Evolutionary conservation across 2,888 invertebrate genomes (phyloP).

Genomic region (Phasia obesa): DNA sequence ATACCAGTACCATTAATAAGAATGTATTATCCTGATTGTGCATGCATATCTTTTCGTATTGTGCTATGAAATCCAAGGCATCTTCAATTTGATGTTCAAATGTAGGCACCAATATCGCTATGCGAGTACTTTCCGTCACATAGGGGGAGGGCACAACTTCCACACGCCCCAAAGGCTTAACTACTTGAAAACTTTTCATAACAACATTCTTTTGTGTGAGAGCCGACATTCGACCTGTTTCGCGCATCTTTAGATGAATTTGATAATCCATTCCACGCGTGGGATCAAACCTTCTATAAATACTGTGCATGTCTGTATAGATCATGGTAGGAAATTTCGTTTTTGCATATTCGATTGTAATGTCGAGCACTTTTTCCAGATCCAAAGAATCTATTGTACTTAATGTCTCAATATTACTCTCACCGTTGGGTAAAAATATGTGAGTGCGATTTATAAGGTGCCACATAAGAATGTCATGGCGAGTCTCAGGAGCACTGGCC

Average conservation of each 20-base stretch:
- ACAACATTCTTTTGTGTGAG: conserved; percentile 80
- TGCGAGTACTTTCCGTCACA: conserved; percentile 95
- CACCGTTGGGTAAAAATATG: conserved; percentile 91
- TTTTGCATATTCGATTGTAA: conserved; percentile 83
- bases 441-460: conserved; percentile 93
- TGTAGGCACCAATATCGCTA: conserved; percentile 90
- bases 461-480: conserved; percentile 94
- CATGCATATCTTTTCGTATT: conserved; percentile 89
- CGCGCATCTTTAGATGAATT: conserved; percentile 87
- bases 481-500: conserved; percentile 86
- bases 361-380: conserved; percentile 84
- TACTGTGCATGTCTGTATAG: conserved; percentile 86
- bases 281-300: conserved; percentile 91
- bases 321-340: conserved; percentile 84
- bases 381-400: conserved; percentile 87
- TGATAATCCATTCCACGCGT: conserved; percentile 93
- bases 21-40: conserved; percentile 91
- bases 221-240: conserved; percentile 77
- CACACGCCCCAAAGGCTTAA: conserved; percentile 92
- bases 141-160: conserved; percentile 96
- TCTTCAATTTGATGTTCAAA: conserved; percentile 84
- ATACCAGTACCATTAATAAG: conserved; percentile 86
- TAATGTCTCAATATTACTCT: conserved; percentile 87
- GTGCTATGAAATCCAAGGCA: conserved; percentile 87
- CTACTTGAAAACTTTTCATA: conserved; percentile 88